A percentile compares a stretch with the other conserved stretches of the same genome.
These are phyloP conservation scores for Agonopterix alstromeriana DNA, from an alignment of 2,888 invertebrate genomes.

Conservation along the genomic window DNA sequence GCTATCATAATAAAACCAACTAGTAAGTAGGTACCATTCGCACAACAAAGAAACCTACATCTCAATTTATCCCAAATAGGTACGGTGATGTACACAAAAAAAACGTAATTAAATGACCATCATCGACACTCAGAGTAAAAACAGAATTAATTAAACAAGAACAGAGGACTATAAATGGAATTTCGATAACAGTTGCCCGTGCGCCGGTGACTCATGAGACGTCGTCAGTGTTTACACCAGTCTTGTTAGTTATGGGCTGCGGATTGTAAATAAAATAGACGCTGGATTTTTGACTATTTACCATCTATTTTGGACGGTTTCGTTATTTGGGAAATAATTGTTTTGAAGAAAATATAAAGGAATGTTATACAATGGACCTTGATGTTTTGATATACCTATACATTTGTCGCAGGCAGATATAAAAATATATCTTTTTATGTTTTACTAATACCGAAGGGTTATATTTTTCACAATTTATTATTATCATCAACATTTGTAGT, in stretches of 20 bases:
- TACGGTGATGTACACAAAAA: neutral
- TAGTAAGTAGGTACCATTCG: too few relatives aligned
- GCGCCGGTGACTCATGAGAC: conserved; percentile 18
- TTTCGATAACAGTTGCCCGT: conserved; percentile 35
- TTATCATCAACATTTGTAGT: too few relatives aligned
- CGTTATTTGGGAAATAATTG: conserved; percentile 2
- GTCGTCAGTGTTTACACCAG: conserved; percentile 29
- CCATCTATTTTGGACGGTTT: conserved; percentile 2
- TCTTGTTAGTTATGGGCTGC: conserved; percentile 5
- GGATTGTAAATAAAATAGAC: too few relatives aligned
- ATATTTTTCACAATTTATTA: too few relatives aligned
- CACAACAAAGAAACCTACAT: too few relatives aligned
- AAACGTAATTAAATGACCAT: neutral
- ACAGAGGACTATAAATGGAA: conserved; percentile 40
- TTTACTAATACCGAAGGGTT: too few relatives aligned
- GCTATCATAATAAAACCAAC: too few relatives aligned
- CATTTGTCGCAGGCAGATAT: too few relatives aligned
- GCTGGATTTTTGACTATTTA: too few relatives aligned
- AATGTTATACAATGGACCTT: too few relatives aligned
- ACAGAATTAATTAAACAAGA: conserved; percentile 7
- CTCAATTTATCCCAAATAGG: neutral
- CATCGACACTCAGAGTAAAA: neutral
- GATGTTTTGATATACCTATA: too few relatives aligned
- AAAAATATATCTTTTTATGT: too few relatives aligned
- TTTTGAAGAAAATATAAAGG: neutral